Evolutionary conservation across 2,113 vertebrate species (phyloP).

Genomic region (Perca flavescens): DNA sequence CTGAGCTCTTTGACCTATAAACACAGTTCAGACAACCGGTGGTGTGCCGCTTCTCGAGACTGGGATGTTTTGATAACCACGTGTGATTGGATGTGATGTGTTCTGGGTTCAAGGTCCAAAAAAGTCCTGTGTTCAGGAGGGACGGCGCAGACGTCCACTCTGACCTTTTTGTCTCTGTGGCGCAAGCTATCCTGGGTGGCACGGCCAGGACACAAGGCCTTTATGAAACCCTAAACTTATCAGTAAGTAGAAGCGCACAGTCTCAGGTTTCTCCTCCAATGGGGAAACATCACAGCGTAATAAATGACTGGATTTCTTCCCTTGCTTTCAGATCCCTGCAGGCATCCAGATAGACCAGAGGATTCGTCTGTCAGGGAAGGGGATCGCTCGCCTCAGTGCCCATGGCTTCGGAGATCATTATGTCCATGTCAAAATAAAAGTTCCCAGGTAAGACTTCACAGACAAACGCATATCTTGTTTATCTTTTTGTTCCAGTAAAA

Average conservation of each 20-base stretch:
- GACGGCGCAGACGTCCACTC: conserved; percentile 97
- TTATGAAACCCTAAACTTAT: conserved; percentile 92
- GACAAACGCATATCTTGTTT: not conserved
- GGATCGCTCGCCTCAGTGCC: conserved; percentile 93
- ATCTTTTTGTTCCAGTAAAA: not conserved
- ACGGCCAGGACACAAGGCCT: conserved; percentile 92
- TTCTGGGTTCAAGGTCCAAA: conserved; percentile 88
- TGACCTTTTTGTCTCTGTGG: conserved; percentile 90
- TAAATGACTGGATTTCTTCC: not conserved
- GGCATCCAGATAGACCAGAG: conserved; percentile 92
- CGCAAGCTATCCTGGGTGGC: conserved; percentile 95
- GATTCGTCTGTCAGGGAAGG: conserved; percentile 92
- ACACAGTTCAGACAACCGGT: not conserved
- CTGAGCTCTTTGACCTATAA: not conserved
- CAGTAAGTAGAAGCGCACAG: conserved; percentile 80
- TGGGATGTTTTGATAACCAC: not conserved
- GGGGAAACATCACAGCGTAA: not conserved
- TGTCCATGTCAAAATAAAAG: conserved; percentile 93
- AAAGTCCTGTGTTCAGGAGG: conserved; percentile 92
- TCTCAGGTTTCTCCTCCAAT: not conserved
- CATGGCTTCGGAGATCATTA: conserved; percentile 97
- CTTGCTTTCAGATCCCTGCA: conserved; percentile 87
- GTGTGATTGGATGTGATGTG: not conserved
- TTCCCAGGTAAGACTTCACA: conserved; percentile 91
- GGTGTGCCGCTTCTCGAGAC: not conserved